Evolutionary conservation across 23 tunicate species (phyloP), one percentile per base, ranked within the genome.

Genomic region (Phallusia fumigata): DNA sequence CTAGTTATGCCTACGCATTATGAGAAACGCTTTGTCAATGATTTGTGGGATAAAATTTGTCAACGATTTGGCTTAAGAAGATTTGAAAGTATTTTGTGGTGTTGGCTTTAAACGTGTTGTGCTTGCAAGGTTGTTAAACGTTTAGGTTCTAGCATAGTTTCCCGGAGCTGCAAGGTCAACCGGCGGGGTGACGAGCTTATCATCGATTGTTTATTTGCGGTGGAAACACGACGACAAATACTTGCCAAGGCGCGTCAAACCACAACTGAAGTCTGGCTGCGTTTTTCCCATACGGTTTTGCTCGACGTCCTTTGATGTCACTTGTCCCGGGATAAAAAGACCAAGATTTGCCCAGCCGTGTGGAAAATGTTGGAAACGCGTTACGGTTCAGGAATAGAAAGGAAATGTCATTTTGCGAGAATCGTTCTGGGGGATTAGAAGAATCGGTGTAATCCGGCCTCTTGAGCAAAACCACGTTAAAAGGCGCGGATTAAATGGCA

Each of bases 401-500:
- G 28, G 69, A 58, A 22, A 58, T 13, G 69, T 22, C 28, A 13
- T 5, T 58, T 24, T 58, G 69, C 28, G 8, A 58, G 28, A 58
- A 24, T 21, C 69, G 69, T 24, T 58, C 69, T 24, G 69, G 28
- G 69, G 69, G 69, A 58, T 58, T 58, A 58, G 28, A 22, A 1
- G 69, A 58, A 58, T 58, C 69, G 69, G 69, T 6, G 16, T 58
- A 13, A 58, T 58, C 69, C 69, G 16, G 28, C 69, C 69, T 58
- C 69, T 58, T 58, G 69, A 58, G 69, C 69, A 58, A 58, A 58
- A 58, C 69, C 69, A 58, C 69, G 69, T 58, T 58, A 58, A 58
- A 58, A 58, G 69, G 69, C 28, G 69, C 16, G 69, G 69, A 58
- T 58, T 58, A 58, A 58, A 58, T 13, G 28, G 11, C 69, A 58